phyloP scores from a whole-genome alignment of 2,888 invertebrate species.

The Drosophila quinaria region DNA sequence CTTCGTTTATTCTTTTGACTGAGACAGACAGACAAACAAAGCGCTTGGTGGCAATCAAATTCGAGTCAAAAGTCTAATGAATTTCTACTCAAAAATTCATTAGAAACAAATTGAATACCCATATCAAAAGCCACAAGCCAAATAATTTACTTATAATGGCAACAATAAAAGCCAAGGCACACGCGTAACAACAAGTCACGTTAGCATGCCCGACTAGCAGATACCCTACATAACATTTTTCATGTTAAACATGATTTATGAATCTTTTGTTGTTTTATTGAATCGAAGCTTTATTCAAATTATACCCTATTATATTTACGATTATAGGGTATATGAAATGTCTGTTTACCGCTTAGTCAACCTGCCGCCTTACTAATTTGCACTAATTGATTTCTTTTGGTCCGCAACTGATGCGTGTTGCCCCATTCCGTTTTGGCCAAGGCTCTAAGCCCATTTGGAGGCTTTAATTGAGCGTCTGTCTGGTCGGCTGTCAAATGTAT shows the following conservation, averaged over 20 bases:
- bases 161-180: conserved; percentile 31
- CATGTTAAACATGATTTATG: too few species aligned
- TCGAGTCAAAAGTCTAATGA: conserved; percentile 64
- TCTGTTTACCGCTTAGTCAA: conserved; percentile 15
- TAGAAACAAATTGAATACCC: conserved; percentile 68
- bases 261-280: too few species aligned
- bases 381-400: conserved; percentile 76
- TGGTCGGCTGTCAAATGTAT: conserved; percentile 68
- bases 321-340: conserved; percentile 17
- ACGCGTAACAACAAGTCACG: neutral
- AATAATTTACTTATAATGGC: conserved; percentile 64
- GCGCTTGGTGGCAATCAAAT: conserved; percentile 54
- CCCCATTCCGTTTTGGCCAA: conserved; percentile 21
- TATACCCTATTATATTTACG: neutral
- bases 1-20: conserved; percentile 6
- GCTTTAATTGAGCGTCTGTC: conserved; percentile 71
- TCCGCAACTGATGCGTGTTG: conserved; percentile 33
- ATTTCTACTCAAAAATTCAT: conserved; percentile 77
- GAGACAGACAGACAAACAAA: conserved; percentile 19
- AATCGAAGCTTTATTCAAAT: too few species aligned
- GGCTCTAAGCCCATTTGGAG: conserved; percentile 49
- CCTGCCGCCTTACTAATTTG: conserved; percentile 67
- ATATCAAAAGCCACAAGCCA: conserved; percentile 67
- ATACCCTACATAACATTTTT: too few species aligned
- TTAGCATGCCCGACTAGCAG: neutral